Percentiles rank a stretch among this genome's conserved stretches.
Conservation (phyloP, 2,797 vertebrate genomes). For the Philypnodon macrostomus region DNA sequence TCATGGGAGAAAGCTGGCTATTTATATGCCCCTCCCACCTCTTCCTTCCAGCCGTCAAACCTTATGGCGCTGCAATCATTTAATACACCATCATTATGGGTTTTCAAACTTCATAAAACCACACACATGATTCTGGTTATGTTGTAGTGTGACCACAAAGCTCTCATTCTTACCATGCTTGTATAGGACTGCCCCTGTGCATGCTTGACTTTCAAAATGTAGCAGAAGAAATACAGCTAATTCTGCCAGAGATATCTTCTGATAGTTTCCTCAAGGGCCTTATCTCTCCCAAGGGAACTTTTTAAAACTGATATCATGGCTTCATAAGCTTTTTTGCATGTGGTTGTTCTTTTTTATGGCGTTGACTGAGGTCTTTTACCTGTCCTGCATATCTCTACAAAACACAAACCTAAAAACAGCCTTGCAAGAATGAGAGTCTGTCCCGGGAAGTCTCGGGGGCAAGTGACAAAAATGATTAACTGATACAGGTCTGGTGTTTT, state of each 20-base stretch:
- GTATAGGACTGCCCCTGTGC: conserved; percentile 37
- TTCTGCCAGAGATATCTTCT: conserved; percentile 13
- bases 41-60: conserved; percentile 57
- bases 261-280: conserved; percentile 2
- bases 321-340: conserved; percentile 27
- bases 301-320: conserved; percentile 35
- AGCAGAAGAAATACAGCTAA: conserved; percentile 8
- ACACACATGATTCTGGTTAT: conserved; percentile 72
- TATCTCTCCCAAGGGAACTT: conserved; percentile 36
- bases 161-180: conserved; percentile 31
- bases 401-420: too few species aligned
- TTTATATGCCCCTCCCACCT: conserved; percentile 37
- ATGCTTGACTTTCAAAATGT: conserved; percentile 35
- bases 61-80: conserved; percentile 68
- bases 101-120: conserved; percentile 68
- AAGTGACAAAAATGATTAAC: too few species aligned
- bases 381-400: too few species aligned
- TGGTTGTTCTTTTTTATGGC: conserved; percentile 30
- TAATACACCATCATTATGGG: conserved; percentile 72
- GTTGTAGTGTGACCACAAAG: conserved; percentile 55
- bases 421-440: too few species aligned
- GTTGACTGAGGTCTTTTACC: conserved; percentile 30
- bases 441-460: too few species aligned
- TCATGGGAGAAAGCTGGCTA: conserved; percentile 63
- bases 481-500: too few species aligned